Evolutionary conservation across 2,113 vertebrate genomes (phyloP).

Genomic region (Sterna hirundo): DNA sequence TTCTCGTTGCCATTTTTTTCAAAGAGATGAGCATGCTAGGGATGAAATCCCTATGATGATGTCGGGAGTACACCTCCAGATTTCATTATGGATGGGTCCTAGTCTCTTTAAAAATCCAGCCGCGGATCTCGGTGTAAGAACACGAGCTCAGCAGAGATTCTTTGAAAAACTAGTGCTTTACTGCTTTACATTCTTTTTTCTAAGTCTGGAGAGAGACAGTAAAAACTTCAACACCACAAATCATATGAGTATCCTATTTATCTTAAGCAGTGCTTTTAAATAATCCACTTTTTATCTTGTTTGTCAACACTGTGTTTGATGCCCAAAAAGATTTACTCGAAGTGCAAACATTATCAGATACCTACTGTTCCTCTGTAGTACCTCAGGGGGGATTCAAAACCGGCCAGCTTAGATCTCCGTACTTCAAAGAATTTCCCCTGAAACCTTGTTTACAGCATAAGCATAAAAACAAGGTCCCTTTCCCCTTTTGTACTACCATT

Average conservation of each 20-base stretch:
- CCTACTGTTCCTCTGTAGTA: constrained; percentile 69
- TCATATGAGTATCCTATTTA: constrained; percentile 38
- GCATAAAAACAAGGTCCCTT: constrained; percentile 63
- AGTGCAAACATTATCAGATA: constrained; percentile 72
- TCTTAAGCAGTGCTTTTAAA: constrained; percentile 51
- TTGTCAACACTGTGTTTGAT: constrained; percentile 72
- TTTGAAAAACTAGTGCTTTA: neutral
- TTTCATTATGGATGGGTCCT: neutral
- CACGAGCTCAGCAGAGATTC: neutral
- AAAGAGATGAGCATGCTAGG: neutral
- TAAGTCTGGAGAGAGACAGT: neutral
- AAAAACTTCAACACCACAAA: constrained; percentile 25
- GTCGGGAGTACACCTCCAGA: neutral
- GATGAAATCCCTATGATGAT: neutral
- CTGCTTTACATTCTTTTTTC: neutral
- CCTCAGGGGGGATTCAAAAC: constrained; percentile 63
- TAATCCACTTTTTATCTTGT: constrained; percentile 63
- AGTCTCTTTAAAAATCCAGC: neutral
- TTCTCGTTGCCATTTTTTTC: neutral
- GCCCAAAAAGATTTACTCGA: constrained; percentile 65
- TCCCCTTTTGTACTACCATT: constrained; percentile 70
- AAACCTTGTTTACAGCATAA: constrained; percentile 75
- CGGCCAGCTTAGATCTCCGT: constrained; percentile 68
- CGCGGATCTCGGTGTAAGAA: neutral
- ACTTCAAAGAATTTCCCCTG: constrained; percentile 78